phyloP scores from a whole-genome alignment of 2,888 invertebrate genomes.

The Cosmorhoe ocellata region DNA sequence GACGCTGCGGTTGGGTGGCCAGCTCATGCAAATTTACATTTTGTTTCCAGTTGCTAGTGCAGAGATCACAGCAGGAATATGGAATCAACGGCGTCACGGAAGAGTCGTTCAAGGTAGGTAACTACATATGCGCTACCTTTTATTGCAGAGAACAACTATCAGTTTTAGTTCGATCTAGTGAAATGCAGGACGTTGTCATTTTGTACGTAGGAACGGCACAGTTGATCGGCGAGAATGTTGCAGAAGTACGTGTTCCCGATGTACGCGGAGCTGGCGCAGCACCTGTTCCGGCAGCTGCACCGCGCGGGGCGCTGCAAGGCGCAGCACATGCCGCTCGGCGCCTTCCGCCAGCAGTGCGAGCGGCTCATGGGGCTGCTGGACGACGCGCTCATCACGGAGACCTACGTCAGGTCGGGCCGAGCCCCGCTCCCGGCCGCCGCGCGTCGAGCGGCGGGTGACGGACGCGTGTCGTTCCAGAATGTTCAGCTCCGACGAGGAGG shows the following conservation, averaged over 20 bases:
- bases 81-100: constrained; percentile 87
- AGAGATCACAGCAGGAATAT: constrained; percentile 86
- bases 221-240: too few relatives aligned
- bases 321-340: constrained; percentile 82
- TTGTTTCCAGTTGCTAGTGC: constrained; percentile 84
- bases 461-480: constrained; percentile 57
- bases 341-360: constrained; percentile 90
- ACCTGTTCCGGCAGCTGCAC: constrained; percentile 86
- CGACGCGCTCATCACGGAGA: constrained; percentile 84
- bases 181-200: too few relatives aligned
- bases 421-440: too few relatives aligned
- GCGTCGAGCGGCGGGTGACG: too few relatives aligned
- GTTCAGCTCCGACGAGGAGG: constrained; percentile 80
- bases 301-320: constrained; percentile 83
- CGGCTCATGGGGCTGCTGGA: constrained; percentile 81
- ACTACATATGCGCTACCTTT: too few relatives aligned
- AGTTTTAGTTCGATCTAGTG: constrained; percentile 46
- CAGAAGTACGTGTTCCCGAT: constrained; percentile 91
- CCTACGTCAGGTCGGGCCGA: constrained; percentile 80
- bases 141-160: too few relatives aligned
- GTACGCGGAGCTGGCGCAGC: constrained; percentile 87
- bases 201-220: too few relatives aligned
- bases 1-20: too few relatives aligned
- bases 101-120: constrained; percentile 83
- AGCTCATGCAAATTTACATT: background rate